Evolutionary conservation across 1,140 invertebrate genomes (phyloP), one percentile per base, ranked within the genome.

Genomic region (Sminthurides bifidus): DNA sequence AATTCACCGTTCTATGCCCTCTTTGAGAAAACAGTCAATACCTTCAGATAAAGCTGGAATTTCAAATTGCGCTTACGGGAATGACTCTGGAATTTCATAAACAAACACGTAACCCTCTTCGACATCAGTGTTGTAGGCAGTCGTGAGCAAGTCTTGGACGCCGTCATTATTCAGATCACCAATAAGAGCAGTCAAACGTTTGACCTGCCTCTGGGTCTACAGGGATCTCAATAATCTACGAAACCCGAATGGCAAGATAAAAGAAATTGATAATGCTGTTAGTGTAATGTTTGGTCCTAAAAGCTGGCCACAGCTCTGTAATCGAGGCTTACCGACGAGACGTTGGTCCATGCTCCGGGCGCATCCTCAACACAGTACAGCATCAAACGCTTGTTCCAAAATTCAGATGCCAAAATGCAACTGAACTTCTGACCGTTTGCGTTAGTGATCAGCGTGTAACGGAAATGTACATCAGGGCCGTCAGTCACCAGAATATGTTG

Each of bases 91-190:
- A 12, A 71, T 66, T 51, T 69, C 67, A 64, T 67, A 73, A 2
- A 66, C 66, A 40, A 65, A 66, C 1, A 71, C 63, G 23, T 66
- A 63, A 1, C 71, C 71, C 45, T 65, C 62, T 4, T 21, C 19
- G 8, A 8, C 70, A 52, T 66, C 60, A 3, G 58, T 56, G n/a
- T 60, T 66, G 56, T 60, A 67, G 21, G 63, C 62, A 2, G 67
- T 70, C 1, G 69, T 66, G 4, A 71, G 46, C 8, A 73, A 58
- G 40, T 73, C 71, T 19, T 62, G 29, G 26, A 56, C 61, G 12
- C 70, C 70, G 54, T 73, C 72, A 6, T 46, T 53, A 60, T 73
- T 72, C 5, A 73, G 56, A 51, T 73, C 72, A 26, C 59, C 65
- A 26, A 69, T 56, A 31, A 66, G 53, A 10, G 3, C 69, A 61